Conservation (phyloP, 2,888 invertebrate genomes). For the Agrypnus murinus region DNA sequence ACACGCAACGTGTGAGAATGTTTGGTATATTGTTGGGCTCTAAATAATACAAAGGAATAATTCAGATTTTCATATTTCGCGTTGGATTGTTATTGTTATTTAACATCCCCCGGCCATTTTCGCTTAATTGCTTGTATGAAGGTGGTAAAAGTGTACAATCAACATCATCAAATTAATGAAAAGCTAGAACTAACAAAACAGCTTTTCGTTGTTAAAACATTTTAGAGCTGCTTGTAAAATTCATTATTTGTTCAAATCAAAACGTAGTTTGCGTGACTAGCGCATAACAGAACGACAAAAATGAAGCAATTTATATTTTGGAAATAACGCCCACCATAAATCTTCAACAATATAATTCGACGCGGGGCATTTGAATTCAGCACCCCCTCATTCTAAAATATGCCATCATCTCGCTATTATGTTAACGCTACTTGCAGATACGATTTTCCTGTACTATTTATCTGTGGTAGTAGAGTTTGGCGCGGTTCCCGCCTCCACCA, state of each 20-base stretch:
- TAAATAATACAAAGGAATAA: slow-evolving; percentile 10
- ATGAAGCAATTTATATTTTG: slow-evolving; percentile 40
- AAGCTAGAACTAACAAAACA: neutral
- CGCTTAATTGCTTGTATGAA: slow-evolving; percentile 8
- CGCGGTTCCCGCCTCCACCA: slow-evolving; percentile 37
- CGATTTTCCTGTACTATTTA: slow-evolving; percentile 39
- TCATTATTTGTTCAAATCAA: slow-evolving; percentile 28
- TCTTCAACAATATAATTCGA: slow-evolving; percentile 44
- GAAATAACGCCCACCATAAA: slow-evolving; percentile 41
- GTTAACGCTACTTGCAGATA: slow-evolving; percentile 46
- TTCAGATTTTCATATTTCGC: slow-evolving; percentile 17
- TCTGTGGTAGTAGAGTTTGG: slow-evolving; percentile 22
- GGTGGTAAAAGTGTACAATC: slow-evolving; percentile 13
- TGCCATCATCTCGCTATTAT: slow-evolving; percentile 45
- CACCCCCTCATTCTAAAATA: slow-evolving; percentile 39
- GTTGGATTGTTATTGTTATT: slow-evolving; percentile 9
- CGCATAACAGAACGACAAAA: slow-evolving; percentile 19
- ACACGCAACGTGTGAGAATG: slow-evolving; percentile 36
- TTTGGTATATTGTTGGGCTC: neutral
- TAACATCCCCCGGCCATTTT: slow-evolving; percentile 2
- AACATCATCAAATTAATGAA: slow-evolving; percentile 16
- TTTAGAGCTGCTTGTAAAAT: slow-evolving; percentile 7
- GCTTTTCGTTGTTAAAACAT: neutral
- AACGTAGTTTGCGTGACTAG: slow-evolving; percentile 20
- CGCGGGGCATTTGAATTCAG: slow-evolving; percentile 39